These are phyloP conservation scores for Protomyctophum bolini DNA, from an alignment of 2,113 vertebrate genomes.

Conservation along the genomic window DNA sequence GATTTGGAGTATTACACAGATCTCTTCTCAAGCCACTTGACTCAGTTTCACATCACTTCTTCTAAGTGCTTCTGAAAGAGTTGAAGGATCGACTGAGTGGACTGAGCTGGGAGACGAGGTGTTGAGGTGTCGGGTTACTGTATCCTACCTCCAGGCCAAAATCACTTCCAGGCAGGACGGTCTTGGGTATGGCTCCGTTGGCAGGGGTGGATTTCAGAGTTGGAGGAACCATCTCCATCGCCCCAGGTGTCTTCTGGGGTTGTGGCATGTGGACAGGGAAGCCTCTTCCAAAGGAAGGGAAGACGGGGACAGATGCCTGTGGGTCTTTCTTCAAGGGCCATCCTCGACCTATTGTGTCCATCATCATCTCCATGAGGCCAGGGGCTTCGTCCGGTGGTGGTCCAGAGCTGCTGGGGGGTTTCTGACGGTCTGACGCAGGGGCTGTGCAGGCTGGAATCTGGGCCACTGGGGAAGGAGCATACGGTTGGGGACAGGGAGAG, in stretches of 20 bases:
- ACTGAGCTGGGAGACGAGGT: not conserved
- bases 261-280: constrained; percentile 38
- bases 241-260: constrained; percentile 5
- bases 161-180: not conserved
- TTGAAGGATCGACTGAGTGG: constrained; percentile 34
- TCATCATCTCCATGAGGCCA: constrained; percentile 3
- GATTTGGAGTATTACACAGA: constrained; percentile 13
- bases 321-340: constrained; percentile 15
- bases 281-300: constrained; percentile 53
- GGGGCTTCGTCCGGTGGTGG: constrained; percentile 9
- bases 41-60: no score
- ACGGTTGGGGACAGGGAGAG: not conserved
- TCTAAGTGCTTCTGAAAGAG: constrained; percentile 26
- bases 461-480: not conserved
- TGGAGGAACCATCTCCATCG: not conserved
- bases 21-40: no score
- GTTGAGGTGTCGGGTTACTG: constrained; percentile 3
- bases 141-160: constrained; percentile 10
- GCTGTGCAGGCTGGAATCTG: constrained; percentile 5
- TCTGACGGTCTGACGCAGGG: not conserved
- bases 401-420: not conserved
- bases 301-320: not conserved
- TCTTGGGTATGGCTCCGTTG: not conserved
- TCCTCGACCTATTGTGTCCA: constrained; percentile 38
- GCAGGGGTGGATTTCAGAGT: not conserved